Percentiles rank a stretch among this genome's conserved stretches.
Conservation (phyloP, 2,797 vertebrate genomes). For the Cuniculus paca region DNA sequence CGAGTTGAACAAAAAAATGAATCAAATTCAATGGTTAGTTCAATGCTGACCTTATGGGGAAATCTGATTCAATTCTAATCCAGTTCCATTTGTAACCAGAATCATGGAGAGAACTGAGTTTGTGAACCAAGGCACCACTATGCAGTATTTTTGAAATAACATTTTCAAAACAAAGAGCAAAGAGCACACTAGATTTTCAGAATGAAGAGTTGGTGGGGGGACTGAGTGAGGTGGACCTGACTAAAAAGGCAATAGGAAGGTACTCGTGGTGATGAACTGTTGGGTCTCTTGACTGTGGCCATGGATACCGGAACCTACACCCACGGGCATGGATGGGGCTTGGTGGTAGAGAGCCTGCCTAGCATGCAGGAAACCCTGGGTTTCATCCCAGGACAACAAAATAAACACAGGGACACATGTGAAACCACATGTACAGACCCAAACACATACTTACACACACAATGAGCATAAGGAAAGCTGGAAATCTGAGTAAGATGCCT, state of each 20-base stretch:
- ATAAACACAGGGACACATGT: not conserved
- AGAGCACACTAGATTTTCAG: not conserved
- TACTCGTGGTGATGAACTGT: not conserved
- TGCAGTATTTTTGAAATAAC: not conserved
- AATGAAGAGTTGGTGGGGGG: not conserved
- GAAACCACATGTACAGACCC: not conserved
- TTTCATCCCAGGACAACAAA: not conserved
- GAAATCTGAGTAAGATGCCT: not conserved
- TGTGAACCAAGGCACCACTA: not conserved
- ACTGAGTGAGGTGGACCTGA: not conserved
- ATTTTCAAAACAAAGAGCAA: constrained; percentile 51
- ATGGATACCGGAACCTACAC: not conserved
- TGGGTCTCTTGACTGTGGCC: not conserved
- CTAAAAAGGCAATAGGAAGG: not conserved
- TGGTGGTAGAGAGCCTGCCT: not conserved
- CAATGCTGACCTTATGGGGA: not conserved
- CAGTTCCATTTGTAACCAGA: not conserved
- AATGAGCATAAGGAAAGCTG: not conserved
- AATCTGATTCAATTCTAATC: not conserved
- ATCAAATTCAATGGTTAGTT: not conserved
- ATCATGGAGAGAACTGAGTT: not conserved
- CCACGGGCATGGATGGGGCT: not conserved
- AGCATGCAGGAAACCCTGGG: not conserved
- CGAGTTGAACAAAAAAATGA: not conserved
- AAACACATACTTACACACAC: not conserved